Percentiles rank a stretch among this genome's conserved stretches.
These are phyloP conservation scores for Bubo blakistoni DNA, from an alignment of 2,113 vertebrate species.

Conservation along the genomic window DNA sequence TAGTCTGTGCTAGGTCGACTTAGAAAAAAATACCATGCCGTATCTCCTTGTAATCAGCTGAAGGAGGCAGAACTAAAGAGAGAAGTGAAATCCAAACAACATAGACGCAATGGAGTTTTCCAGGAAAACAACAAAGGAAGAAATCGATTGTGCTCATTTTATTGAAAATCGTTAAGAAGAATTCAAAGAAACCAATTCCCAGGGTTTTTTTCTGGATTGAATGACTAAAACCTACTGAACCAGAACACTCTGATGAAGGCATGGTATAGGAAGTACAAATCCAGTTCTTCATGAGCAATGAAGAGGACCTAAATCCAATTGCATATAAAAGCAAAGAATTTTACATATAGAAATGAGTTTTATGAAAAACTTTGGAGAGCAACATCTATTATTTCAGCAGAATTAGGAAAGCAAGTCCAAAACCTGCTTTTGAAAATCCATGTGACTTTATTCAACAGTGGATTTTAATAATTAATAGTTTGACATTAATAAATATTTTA, in stretches of 20 bases:
- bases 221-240: not conserved
- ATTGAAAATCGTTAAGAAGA: not conserved
- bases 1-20: not conserved
- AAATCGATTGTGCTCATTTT: not conserved
- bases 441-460: not conserved
- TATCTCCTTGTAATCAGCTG: not conserved
- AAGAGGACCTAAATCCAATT: not conserved
- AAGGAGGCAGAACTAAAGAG: not conserved
- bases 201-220: not conserved
- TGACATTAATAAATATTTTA: not conserved
- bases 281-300: not conserved
- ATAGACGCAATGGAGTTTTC: not conserved
- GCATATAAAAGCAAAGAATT: not conserved
- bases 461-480: not conserved
- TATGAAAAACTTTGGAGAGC: not conserved
- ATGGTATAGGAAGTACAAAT: not conserved
- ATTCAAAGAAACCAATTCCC: not conserved
- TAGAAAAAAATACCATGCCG: fast-evolving
- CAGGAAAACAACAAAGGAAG: not conserved
- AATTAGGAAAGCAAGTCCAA: not conserved
- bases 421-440: not conserved
- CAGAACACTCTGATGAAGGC: not conserved
- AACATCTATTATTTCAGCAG: not conserved
- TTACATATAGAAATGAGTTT: not conserved
- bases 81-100: not conserved